Evolutionary conservation across 2,888 invertebrate genomes (phyloP), one percentile per base, ranked within the genome.

Genomic region (Mythimna ferrago): DNA sequence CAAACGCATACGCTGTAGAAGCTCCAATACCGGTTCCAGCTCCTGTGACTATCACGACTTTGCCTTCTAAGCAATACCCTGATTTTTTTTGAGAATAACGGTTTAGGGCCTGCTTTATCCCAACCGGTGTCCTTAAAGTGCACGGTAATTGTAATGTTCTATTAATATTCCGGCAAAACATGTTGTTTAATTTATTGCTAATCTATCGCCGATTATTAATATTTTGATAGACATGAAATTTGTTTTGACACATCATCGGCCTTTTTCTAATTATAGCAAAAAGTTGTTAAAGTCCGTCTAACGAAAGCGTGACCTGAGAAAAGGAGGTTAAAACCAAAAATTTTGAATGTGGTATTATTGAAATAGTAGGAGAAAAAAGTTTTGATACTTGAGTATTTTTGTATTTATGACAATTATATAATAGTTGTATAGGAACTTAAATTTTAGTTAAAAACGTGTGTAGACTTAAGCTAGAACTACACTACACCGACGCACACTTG

Each of bases 11-110:
- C 0, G 89, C 89, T 14, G 88, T 79, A 1, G 81, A 83, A 14
- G 91, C 91, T 6, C 91, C 90, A 6, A 92, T 92, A 1, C 91
- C 91, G 2, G 88, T 84, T 61, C 91, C 89, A 1, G 87, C 87
- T 1, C 92, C 91, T 11, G 90, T 90, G 0, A 92, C 72, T 2
- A 91, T 11, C 0, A 88, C 90, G 0, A 90, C 88, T 89, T 91
- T 92, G 21, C 83, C 76, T 54, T 67, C 56, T 54, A 87, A 86
- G 80, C 76, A 76, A 86, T 83, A 85, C 1, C n/a, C 57, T 68
- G 71, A 38, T 0, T 41, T 11, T 26, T 44, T 3, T 0, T 35
- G 51, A 9, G 26, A 38, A 4, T 19, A 38, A n/a, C 26, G 57
- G 19, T 38, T 38, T 2, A 48, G 14, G 26, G 19, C 16, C 2